A percentile compares a stretch with the other conserved stretches of the same genome.
These are phyloP conservation scores for Centropus unirufus DNA, from an alignment of 2,113 vertebrate genomes.

Conservation along the genomic window DNA sequence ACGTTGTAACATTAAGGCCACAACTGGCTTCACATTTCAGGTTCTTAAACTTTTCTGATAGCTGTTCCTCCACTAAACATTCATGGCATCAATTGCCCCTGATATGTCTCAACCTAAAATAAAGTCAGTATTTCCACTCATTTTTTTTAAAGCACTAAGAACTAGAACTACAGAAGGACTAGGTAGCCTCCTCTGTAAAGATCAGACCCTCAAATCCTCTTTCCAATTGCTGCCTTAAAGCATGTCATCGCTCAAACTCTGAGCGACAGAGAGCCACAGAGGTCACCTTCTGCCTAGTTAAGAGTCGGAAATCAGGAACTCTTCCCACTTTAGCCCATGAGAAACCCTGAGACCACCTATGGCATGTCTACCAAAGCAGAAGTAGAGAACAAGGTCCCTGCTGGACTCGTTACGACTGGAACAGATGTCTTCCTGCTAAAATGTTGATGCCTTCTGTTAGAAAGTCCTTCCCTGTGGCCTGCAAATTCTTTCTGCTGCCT, in stretches of 20 bases:
- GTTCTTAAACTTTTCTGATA: neutral
- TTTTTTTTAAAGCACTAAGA: too few relatives aligned
- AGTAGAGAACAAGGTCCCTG: neutral
- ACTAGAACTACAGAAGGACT: neutral
- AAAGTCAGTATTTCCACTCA: neutral
- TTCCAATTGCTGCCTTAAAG: neutral
- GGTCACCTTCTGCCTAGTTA: neutral
- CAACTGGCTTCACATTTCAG: neutral
- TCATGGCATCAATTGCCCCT: neutral
- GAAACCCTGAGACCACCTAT: neutral
- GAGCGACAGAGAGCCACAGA: neutral
- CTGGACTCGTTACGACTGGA: neutral
- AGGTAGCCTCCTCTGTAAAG: neutral
- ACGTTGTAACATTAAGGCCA: neutral
- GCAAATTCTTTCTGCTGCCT: neutral
- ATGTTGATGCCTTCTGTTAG: neutral
- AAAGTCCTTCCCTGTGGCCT: neutral
- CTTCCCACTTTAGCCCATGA: neutral
- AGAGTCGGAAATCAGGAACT: neutral
- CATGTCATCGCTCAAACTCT: neutral
- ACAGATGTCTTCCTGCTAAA: neutral
- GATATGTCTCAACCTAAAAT: neutral
- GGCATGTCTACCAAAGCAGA: neutral
- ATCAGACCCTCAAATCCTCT: neutral
- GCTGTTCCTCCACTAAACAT: neutral